Percentiles rank a stretch among this genome's conserved stretches.
Evolutionary conservation across 2,888 invertebrate genomes (phyloP).

Genomic region (Clistopyga incitator): DNA sequence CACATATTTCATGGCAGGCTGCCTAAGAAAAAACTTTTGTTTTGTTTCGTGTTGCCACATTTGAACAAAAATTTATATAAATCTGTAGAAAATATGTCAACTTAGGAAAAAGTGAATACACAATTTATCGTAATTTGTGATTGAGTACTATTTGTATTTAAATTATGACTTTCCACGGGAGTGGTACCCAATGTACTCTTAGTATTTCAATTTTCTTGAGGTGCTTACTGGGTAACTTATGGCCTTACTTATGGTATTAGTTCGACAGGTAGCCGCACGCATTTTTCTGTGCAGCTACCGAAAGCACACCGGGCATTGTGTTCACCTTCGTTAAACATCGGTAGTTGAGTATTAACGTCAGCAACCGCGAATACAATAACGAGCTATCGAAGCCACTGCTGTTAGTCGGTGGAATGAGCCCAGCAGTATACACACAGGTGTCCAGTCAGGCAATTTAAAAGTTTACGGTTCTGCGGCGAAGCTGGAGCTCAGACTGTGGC

Average conservation of each 20-base stretch:
- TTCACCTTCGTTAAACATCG: constrained; percentile 19
- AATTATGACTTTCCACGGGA: neutral
- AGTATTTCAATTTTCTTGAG: neutral
- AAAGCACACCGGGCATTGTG: neutral
- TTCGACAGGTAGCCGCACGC: constrained; percentile 7
- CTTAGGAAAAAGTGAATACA: too few species aligned
- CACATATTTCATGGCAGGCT: too few species aligned
- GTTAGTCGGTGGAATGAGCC: neutral
- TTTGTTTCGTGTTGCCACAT: too few species aligned
- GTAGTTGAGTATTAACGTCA: constrained; percentile 31
- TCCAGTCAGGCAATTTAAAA: constrained; percentile 17
- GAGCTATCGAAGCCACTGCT: constrained; percentile 15
- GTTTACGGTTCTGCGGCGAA: constrained; percentile 24
- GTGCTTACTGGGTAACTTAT: neutral
- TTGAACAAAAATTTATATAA: too few species aligned
- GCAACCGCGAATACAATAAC: constrained; percentile 36
- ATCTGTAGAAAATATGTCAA: too few species aligned
- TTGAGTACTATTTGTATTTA: neutral
- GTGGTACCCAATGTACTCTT: neutral
- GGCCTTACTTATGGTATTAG: neutral
- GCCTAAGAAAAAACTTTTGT: too few species aligned
- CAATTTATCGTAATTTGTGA: neutral
- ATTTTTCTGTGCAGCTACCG: neutral
- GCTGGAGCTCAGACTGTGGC: neutral
- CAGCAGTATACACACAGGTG: neutral